Evolutionary conservation across 1,140 invertebrate species (phyloP).

Genomic region (Drosophila azteca): DNA sequence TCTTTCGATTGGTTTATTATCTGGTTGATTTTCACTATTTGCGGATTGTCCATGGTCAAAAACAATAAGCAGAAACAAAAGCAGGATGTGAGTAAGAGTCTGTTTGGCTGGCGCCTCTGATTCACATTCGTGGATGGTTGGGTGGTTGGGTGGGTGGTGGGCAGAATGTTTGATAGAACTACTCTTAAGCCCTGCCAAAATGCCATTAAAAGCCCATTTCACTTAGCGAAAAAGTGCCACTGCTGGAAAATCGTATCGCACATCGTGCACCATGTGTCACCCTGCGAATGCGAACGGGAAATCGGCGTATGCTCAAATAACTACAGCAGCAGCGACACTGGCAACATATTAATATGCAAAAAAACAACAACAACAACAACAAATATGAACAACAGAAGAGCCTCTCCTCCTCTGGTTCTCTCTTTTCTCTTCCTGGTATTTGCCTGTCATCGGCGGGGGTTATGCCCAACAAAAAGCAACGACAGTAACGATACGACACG

Average conservation of each 20-base stretch:
- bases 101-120: conserved; percentile 3
- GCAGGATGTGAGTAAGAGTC: conserved; percentile 12
- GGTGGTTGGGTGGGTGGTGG: background rate
- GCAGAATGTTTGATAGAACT: background rate
- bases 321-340: conserved; percentile 7
- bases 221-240: conserved; percentile 1
- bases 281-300: no score
- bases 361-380: background rate
- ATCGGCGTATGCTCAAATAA: conserved; percentile 62
- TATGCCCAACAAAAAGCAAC: no score
- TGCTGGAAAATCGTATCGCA: conserved; percentile 42
- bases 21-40: conserved; percentile 29
- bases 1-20: conserved; percentile 30
- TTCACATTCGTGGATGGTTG: background rate
- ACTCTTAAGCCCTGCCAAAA: conserved; percentile 1
- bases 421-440: no score
- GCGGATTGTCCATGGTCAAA: conserved; percentile 41
- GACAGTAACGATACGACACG: no score
- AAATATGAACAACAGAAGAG: no score
- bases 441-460: no score
- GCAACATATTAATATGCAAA: conserved; percentile 36
- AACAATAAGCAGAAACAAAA: no score
- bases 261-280: conserved; percentile 30
- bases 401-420: no score
- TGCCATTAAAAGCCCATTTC: conserved; percentile 15